Base-by-base conservation (phyloP, 1,140 invertebrate species). In the Riptortus pedestris region DNA sequence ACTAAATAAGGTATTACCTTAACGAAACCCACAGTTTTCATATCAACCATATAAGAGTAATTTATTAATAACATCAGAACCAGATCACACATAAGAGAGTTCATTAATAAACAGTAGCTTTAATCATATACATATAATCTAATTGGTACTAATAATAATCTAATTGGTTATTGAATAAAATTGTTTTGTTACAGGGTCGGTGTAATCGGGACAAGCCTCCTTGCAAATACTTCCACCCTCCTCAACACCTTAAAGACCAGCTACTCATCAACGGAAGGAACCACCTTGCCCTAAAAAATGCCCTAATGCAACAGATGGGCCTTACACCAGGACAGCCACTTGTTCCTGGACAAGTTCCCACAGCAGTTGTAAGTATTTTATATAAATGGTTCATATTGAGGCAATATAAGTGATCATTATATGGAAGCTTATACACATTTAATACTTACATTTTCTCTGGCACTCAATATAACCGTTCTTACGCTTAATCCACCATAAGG, bases 191-290 rank as follows among this genome's bases (percentile, higher is more conserved):
- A 66, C 76, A 99, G 96, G 96, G 96, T 73, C 93, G 97, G 78
- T 99, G 97, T 85, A 98, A 98, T 77, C 85, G 97, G 73, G 96
- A 99, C 79, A 98, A 99, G 76, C 96, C 96, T 67, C 96, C 96
- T 70, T 99, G 97, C 90, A 99, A 99, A 83, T 99, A 99, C 80
- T 96, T 99, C 79, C 96, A 99, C 81, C 96, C 95, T 67, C 96
- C 97, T 69, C 95, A 98, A 76, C 97, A 99, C 78, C 83, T 99
- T 69, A 97, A 98, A 82, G 96, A 99, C 80, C 96, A 99, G 81
- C 83, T 99, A 73, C 81, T 99, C 75, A 97, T 99, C 83, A 99
- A 99, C 80, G 97, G 97, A 65, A 85, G 95, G 72, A 98, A 99
- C 81, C 96, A 99, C 81, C 82, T 99, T 77, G 95, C 96, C 67